Evolutionary conservation across 2,888 invertebrate species (phyloP).

Genomic region (Hypomecis punctinalis): DNA sequence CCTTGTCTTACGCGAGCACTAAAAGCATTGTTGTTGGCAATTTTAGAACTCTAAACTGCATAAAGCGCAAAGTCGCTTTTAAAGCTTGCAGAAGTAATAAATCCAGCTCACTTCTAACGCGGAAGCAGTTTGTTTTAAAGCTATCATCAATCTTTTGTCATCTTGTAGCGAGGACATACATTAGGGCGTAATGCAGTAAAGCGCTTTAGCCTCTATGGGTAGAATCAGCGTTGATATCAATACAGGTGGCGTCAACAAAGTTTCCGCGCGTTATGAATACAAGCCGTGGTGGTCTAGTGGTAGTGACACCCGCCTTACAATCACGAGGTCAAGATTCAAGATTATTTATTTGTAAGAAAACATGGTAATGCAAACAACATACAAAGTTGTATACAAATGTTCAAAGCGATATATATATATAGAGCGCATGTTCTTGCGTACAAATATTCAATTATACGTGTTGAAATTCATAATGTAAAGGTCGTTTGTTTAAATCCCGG

Average conservation of each 20-base stretch:
- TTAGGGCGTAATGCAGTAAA: slow-evolving; percentile 26
- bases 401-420: no score
- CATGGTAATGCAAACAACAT: no score
- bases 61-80: slow-evolving; percentile 24
- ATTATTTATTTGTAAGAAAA: no score
- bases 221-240: slow-evolving; percentile 39
- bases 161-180: slow-evolving; percentile 41
- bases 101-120: slow-evolving; percentile 53
- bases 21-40: slow-evolving; percentile 11
- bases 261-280: not conserved
- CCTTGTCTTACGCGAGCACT: not conserved
- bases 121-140: slow-evolving; percentile 45
- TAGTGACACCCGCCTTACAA: no score
- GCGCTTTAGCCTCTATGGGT: slow-evolving; percentile 27
- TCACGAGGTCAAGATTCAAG: no score
- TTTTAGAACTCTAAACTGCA: slow-evolving; percentile 4
- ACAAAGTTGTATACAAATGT: no score
- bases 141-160: slow-evolving; percentile 68
- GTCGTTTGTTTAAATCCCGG: no score
- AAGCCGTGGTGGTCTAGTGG: no score
- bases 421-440: no score
- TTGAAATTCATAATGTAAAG: no score
- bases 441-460: no score
- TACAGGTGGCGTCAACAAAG: not conserved
- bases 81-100: slow-evolving; percentile 48